Evolutionary conservation across 2,797 vertebrate species (phyloP).

Genomic region (Urocyon cinereoargenteus): DNA sequence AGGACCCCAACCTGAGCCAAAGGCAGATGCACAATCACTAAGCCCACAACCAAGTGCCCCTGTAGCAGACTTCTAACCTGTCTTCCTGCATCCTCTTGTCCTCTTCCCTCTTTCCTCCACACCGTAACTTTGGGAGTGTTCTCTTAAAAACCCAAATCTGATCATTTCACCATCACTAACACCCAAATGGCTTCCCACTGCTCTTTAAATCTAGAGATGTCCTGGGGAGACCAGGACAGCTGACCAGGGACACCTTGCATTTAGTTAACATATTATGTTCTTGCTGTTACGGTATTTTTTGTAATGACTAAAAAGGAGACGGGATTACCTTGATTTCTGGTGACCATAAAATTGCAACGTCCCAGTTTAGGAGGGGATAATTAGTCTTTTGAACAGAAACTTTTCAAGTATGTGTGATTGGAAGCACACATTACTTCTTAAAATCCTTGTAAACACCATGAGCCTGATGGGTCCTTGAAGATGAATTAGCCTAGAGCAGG

Average conservation of each 20-base stretch:
- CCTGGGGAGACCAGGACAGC: background rate
- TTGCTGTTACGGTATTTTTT: background rate
- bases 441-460: background rate
- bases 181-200: background rate
- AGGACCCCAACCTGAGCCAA: no score
- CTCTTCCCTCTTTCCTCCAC: background rate
- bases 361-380: background rate
- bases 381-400: constrained; percentile 18
- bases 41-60: background rate
- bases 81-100: background rate
- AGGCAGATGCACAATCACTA: no score
- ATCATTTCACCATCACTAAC: background rate
- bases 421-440: background rate
- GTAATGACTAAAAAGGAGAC: constrained; percentile 1
- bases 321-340: background rate
- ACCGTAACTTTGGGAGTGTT: background rate
- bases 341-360: background rate
- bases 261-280: background rate
- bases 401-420: background rate
- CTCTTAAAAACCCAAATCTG: background rate
- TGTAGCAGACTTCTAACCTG: background rate
- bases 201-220: background rate
- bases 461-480: background rate
- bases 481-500: constrained; percentile 11
- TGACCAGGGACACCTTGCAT: background rate